Base-by-base conservation (phyloP, 1,140 invertebrate species). In the Callitettix versicolor region DNA sequence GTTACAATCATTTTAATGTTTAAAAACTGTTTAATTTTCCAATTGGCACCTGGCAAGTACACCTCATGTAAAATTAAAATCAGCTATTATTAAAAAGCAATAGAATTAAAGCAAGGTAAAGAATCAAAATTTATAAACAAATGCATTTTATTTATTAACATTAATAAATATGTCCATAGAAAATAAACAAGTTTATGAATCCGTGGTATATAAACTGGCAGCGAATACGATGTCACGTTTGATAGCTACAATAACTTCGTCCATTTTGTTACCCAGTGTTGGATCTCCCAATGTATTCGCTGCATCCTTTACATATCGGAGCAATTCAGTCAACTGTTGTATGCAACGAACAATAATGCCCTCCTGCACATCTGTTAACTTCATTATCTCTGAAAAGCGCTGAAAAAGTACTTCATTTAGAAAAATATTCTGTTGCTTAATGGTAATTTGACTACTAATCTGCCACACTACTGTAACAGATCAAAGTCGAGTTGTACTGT, bases 181-280 rank as follows among this genome's bases (percentile, higher is more conserved):
- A n/a, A n/a, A n/a, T n/a, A 77, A 58, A 66, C 71, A 54, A 65
- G 66, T 55, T 63, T 73, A 4, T 73, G 64, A 68, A 50, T 49
- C 51, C 21, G 51, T 43, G 40, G 91, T 95, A 66, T 99, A 99
- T 14, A 99, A 76, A 72, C 91, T 96, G 18, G 93, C 92, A 30
- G 95, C 89, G 71, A 99, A 99, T 1, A 99, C 95, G 67, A 99
- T 99, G 69, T 98, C 95, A 61, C 97, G 73, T 68, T 96, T 96
- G 52, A 99, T 97, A 33, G 86, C 80, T 1, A 81, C 81, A 0
- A 90, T 92, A 0, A 94, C 92, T 71, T 95, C 87, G 68, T 96
- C 89, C 89, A 99, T 96, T 75, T 98, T 98, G 47, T 84, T 81
- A 64, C 86, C 83, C 0, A 99, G 72, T 17, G 85, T 81, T 0